Percentiles rank a stretch among this genome's conserved stretches.
Evolutionary conservation across 2,888 invertebrate genomes (phyloP).

Genomic region (Hemicrepidius hirtus): DNA sequence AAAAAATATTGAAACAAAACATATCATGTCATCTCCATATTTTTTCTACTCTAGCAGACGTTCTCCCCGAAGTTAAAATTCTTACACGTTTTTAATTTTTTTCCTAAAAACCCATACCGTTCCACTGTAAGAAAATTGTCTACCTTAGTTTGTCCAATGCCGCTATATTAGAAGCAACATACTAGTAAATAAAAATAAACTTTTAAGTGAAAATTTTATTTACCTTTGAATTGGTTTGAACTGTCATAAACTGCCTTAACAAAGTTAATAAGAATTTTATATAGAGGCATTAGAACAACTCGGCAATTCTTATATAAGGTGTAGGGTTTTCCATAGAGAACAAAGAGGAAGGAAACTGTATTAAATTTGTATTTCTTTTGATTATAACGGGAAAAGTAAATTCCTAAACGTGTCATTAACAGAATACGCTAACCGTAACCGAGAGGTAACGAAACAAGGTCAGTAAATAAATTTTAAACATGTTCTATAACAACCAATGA

Average conservation of each 20-base stretch:
- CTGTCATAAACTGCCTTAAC: constrained; percentile 8
- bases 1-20: too few relatives aligned
- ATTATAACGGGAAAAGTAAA: constrained; percentile 13
- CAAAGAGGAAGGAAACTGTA: constrained; percentile 5
- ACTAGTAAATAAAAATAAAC: too few relatives aligned
- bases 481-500: constrained; percentile 7
- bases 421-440: constrained; percentile 6
- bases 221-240: constrained; percentile 12
- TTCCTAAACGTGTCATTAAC: constrained; percentile 28
- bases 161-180: too few relatives aligned
- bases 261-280: constrained; percentile 21
- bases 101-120: too few relatives aligned
- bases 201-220: constrained; percentile 18
- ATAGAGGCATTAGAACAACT: background rate
- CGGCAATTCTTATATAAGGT: constrained; percentile 7
- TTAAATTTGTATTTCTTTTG: constrained; percentile 21
- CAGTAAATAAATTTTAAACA: constrained; percentile 28
- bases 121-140: too few relatives aligned
- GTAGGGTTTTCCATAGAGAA: constrained; percentile 17
- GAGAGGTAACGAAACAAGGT: constrained; percentile 14
- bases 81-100: too few relatives aligned
- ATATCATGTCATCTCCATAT: too few relatives aligned
- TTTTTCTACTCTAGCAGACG: too few relatives aligned
- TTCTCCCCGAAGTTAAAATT: too few relatives aligned
- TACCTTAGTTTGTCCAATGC: too few relatives aligned